A percentile compares a stretch with the other conserved stretches of the same genome.
Conservation (phyloP, 2,113 vertebrate species). For the Mionectes macconnelli region DNA sequence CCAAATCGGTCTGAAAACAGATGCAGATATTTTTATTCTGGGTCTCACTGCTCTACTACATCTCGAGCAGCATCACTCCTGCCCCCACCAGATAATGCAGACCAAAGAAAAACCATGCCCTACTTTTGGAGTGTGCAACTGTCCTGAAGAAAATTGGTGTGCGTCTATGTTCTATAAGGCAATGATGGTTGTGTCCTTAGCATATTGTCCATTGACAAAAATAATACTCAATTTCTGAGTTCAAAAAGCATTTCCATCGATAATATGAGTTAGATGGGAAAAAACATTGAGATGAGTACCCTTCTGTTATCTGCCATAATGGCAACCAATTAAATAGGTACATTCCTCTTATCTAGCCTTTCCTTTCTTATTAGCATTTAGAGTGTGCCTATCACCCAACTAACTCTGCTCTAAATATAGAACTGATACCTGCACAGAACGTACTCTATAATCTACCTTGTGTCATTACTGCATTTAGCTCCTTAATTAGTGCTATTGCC, state of each 20-base stretch:
- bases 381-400: not conserved
- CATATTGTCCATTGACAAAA: not conserved
- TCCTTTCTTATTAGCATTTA: slow-evolving; percentile 33
- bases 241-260: not conserved
- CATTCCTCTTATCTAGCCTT: slow-evolving; percentile 5
- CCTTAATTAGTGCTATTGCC: slow-evolving; percentile 36
- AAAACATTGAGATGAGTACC: not conserved
- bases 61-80: not conserved
- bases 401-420: slow-evolving; percentile 48
- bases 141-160: not conserved
- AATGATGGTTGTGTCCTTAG: not conserved
- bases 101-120: not conserved
- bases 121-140: not conserved
- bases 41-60: not conserved
- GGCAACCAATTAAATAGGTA: not conserved
- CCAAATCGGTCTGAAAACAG: not conserved
- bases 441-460: slow-evolving; percentile 21
- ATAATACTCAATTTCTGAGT: not conserved
- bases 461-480: slow-evolving; percentile 45
- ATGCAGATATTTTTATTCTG: not conserved
- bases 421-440: slow-evolving; percentile 54
- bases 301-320: not conserved
- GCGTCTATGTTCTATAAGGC: not conserved
- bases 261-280: not conserved
- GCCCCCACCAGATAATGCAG: not conserved